These are phyloP conservation scores for Temnothorax ravouxi DNA, from an alignment of 2,888 invertebrate genomes.

Conservation along the genomic window DNA sequence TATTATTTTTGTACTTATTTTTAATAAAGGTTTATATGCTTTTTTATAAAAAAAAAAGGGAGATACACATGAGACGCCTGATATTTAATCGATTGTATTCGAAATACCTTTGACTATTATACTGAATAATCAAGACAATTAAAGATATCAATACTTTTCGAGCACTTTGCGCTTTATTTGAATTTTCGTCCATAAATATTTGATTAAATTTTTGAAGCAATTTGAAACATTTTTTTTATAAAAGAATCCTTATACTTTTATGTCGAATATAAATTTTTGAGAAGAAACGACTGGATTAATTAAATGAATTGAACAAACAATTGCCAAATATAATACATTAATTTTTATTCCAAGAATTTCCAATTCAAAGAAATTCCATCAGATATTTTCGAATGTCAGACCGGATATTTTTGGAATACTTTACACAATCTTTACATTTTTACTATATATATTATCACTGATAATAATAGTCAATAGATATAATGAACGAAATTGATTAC, in stretches of 20 bases:
- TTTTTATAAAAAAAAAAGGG: slow-evolving; percentile 78
- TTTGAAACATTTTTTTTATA: neutral
- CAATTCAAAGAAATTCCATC: neutral
- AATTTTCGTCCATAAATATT: neutral
- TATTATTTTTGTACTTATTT: slow-evolving; percentile 85
- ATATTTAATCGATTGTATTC: neutral
- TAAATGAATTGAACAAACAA: neutral
- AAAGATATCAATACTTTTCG: neutral
- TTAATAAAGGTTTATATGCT: slow-evolving; percentile 85
- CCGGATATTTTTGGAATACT: too few species aligned
- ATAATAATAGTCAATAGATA: neutral
- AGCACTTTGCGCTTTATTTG: neutral
- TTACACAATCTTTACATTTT: too few species aligned
- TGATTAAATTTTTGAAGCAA: neutral
- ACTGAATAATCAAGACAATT: neutral
- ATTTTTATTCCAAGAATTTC: neutral
- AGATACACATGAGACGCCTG: slow-evolving; percentile 11
- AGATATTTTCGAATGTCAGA: neutral
- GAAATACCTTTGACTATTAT: neutral
- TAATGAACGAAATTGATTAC: neutral
- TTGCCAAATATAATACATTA: neutral
- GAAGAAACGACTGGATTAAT: neutral
- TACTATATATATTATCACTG: neutral
- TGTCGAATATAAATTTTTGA: neutral
- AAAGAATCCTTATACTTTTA: neutral